Evolutionary conservation across 2,797 vertebrate genomes (phyloP).

Genomic region (Microtus obscurus): DNA sequence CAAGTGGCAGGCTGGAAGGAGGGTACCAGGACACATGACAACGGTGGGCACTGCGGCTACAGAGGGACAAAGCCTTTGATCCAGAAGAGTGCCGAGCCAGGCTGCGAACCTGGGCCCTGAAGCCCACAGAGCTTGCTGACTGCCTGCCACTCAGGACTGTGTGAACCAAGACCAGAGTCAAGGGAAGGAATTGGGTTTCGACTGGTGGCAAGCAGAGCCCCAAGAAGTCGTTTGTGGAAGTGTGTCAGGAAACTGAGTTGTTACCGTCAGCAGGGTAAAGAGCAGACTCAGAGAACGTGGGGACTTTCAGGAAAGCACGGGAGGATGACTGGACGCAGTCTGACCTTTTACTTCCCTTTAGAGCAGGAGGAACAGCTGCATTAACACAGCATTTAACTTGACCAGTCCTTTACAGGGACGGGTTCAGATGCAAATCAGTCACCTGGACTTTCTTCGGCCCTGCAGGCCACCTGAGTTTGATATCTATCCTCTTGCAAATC

Average conservation of each 20-base stretch:
- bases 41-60: not conserved
- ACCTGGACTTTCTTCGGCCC: not conserved
- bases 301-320: not conserved
- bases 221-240: not conserved
- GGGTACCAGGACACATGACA: not conserved
- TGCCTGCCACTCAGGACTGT: not conserved
- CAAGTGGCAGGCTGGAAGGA: not conserved
- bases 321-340: not conserved
- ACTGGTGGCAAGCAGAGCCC: not conserved
- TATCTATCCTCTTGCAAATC: not conserved
- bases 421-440: not conserved
- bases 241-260: not conserved
- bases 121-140: not conserved
- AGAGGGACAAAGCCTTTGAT: not conserved
- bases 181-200: not conserved
- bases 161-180: constrained; percentile 12
- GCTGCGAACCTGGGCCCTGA: constrained; percentile 13
- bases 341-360: not conserved
- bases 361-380: not conserved
- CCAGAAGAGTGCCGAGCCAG: not conserved
- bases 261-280: not conserved
- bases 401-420: not conserved
- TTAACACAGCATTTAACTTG: not conserved
- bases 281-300: not conserved
- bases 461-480: not conserved